A percentile compares a stretch with the other conserved stretches of the same genome.
Evolutionary conservation across 2,113 vertebrate species (phyloP).

Genomic region (Malurus cyaneus): DNA sequence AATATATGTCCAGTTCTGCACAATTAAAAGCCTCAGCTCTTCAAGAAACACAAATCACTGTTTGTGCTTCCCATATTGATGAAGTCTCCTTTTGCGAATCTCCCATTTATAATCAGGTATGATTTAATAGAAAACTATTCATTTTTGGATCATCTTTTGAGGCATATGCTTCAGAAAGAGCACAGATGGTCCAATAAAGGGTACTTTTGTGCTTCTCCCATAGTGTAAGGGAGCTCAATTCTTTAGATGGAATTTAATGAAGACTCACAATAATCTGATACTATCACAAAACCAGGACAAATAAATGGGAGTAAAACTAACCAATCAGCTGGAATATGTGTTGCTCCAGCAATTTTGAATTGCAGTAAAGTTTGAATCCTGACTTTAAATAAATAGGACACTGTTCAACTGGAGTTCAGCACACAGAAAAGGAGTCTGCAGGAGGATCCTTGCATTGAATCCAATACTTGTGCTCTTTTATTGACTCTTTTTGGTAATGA

Average conservation of each 20-base stretch:
- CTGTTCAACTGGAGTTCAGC: background rate
- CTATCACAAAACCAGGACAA: background rate
- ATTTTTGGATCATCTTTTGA: background rate
- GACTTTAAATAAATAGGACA: background rate
- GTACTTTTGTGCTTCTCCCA: background rate
- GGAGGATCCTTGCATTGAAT: background rate
- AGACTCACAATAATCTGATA: background rate
- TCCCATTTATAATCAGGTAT: background rate
- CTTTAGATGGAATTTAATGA: background rate
- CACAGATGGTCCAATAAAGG: background rate
- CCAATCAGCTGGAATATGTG: background rate
- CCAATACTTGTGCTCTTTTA: background rate
- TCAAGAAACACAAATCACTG: background rate
- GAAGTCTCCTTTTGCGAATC: background rate
- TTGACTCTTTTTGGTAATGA: background rate
- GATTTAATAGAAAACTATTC: background rate
- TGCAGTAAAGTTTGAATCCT: background rate
- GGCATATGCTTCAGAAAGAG: background rate
- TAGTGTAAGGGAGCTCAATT: background rate
- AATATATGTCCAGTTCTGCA: background rate
- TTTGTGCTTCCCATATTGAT: background rate
- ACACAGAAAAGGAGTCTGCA: background rate
- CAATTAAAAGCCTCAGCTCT: background rate
- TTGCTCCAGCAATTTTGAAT: background rate
- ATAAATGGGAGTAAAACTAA: background rate